Conservation (phyloP, 2,113 vertebrate genomes). For the Protomyctophum bolini region DNA sequence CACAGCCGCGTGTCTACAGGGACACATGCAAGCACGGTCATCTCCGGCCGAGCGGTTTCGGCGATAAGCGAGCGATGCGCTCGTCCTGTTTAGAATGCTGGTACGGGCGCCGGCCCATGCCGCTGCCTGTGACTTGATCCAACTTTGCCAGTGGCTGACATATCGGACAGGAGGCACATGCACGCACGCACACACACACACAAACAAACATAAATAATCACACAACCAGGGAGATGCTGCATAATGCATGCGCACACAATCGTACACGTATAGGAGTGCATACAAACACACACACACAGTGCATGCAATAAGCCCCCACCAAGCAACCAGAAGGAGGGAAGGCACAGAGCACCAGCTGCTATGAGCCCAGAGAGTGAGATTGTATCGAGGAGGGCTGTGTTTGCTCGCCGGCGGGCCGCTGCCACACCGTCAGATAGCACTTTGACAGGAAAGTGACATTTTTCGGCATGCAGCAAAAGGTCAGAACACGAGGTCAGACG, state of each 20-base stretch:
- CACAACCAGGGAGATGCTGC: background rate
- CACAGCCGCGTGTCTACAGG: no score
- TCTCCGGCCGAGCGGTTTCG: background rate
- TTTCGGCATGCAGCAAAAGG: constrained; percentile 50
- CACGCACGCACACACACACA: constrained; percentile 11
- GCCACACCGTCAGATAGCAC: constrained; percentile 49
- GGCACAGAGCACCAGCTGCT: constrained; percentile 6
- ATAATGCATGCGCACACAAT: background rate
- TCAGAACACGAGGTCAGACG: constrained; percentile 42
- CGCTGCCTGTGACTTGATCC: background rate
- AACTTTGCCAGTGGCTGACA: background rate
- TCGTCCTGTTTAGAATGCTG: background rate
- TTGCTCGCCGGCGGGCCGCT: constrained; percentile 29
- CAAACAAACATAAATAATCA: background rate
- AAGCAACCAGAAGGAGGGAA: background rate
- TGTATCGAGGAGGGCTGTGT: constrained; percentile 29
- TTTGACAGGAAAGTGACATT: constrained; percentile 59
- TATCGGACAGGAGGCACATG: background rate
- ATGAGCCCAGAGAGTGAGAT: constrained; percentile 41
- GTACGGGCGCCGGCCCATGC: no score
- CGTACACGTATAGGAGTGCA: background rate
- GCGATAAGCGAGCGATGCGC: background rate
- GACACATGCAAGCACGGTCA: no score
- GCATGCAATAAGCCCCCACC: background rate
- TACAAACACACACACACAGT: constrained; percentile 4